Base-by-base conservation (phyloP, 2,888 invertebrate genomes). In the Euproctis similis region DNA sequence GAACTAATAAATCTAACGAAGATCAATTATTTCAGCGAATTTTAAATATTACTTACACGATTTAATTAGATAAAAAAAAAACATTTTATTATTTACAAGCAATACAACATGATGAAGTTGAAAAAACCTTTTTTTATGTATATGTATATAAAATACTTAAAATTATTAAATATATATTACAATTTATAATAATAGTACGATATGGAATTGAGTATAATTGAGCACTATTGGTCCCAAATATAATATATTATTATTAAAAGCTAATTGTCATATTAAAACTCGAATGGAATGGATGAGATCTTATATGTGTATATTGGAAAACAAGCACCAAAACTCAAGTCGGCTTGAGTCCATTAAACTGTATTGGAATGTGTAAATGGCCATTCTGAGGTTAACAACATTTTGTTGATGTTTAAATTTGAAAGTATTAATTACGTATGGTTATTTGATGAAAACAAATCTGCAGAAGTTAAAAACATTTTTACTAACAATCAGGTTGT, bases 211-310 rank as follows among this genome's bases (percentile, higher is more conserved):
- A 46, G 49, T 50, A 48, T 48, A 52, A 45, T 50, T 50, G 50
- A 50, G 50, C 50, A 50, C 46, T 46, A 32, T 26, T 68, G 75
- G 65, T 77, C 69, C 69, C 69, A 59, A 37, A 20, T 46, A 37
- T 42, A 34, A 12, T 12, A 14, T n/a, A n/a, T 14, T 14, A 4
- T 14, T 48, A 27, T 38, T 33, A 44, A 43, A 34, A 46, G 45
- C 29, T 36, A 31, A 24, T 37, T 48, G 41, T 40, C 34, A 40
- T 49, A 55, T 72, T 74, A 77, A 76, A 77, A 72, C 71, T 50
- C 46, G 42, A 53, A 61, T 80, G 81, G 82, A 82, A 82, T 82
- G 82, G 26, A 66, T 82, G 81, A 81, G 82, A 82, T 81, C 82
- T 73, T 65, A 66, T 45, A 63, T 36, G 31, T 21, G 7, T 10